Base-by-base conservation (phyloP, 2,888 invertebrate species). In the Polylopha cassiicola region DNA sequence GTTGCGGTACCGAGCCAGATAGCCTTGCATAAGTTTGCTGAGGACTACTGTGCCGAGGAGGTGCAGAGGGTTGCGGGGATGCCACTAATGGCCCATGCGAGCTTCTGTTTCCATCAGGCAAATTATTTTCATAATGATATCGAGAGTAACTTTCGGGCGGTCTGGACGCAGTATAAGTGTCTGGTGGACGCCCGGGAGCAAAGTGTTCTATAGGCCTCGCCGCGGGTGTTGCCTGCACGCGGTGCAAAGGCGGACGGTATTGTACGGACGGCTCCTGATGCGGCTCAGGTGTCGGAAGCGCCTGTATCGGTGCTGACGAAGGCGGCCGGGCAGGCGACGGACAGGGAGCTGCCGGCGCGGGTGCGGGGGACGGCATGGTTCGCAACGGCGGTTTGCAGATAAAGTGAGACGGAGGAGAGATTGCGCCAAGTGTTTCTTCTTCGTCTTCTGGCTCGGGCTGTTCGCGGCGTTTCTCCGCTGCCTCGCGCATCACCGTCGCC, bases 401-500 rank as follows among this genome's bases (percentile, higher is more conserved):
- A 21, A 86, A 76, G 48, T 86, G 86, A 10, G 86, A 76, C 0
- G 87, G 84, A 14, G 86, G 85, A 4, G 86, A 82, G n/a, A 80
- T 65, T 2, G 77, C 73, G 22, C 67, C 78, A 11, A 56, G 60
- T 1, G 70, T 53, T 23, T 84, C 85, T 46, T 81, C 81, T 16
- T 82, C 84, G 44, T 85, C 80, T 29, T 86, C 86, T 7, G 73
- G 71, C 26, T 84, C 82, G 0, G 80, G 78, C 42, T 72, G 69
- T 46, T 82, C 81, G 5, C 81, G 77, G 15, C 85, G 68, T 50
- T 84, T 82, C 50, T 84, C 82, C 13, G 81, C 82, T 21, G 86
- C 86, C 49, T 86, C 86, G 5, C 86, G 75, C 86, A 86, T 86
- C 7, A 86, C 86, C 3, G 86, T 86, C 16, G 86, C 86, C 53